These are phyloP conservation scores for Galeopterus variegatus DNA, from an alignment of 2,113 vertebrate genomes.

Conservation along the genomic window DNA sequence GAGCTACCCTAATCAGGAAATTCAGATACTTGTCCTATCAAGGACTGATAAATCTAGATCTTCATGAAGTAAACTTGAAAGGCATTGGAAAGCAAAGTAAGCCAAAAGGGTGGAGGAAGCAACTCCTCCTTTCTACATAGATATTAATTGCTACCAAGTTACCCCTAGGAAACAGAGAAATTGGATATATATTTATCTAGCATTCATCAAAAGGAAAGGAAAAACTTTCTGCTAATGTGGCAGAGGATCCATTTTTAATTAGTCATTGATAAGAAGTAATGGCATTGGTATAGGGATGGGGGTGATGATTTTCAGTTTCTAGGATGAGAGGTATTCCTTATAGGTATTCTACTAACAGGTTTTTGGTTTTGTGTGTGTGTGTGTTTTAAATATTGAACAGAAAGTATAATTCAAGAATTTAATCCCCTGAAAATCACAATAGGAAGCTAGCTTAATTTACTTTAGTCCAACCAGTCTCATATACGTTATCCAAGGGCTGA, in stretches of 20 bases:
- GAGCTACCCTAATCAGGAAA: not conserved
- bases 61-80: conserved; percentile 41
- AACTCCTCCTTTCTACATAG: not conserved
- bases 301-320: conserved; percentile 15
- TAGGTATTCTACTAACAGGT: not conserved
- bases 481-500: not conserved
- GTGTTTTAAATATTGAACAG: conserved; percentile 13
- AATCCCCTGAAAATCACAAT: conserved; percentile 47
- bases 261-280: not conserved
- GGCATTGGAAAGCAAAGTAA: conserved; percentile 4
- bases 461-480: not conserved
- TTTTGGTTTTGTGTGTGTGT: not conserved
- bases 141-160: not conserved
- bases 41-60: not conserved
- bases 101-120: not conserved
- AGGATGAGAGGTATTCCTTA: not conserved
- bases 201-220: not conserved
- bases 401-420: conserved; percentile 50
- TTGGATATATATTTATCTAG: not conserved
- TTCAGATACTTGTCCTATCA: not conserved
- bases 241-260: not conserved
- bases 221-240: not conserved
- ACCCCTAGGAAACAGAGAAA: not conserved
- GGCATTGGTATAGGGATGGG: not conserved
- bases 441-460: conserved; percentile 38